A percentile compares a stretch with the other conserved stretches of the same genome.
These are phyloP conservation scores for Diachasmimorpha longicaudata DNA, from an alignment of 1,140 invertebrate species.

Conservation along the genomic window DNA sequence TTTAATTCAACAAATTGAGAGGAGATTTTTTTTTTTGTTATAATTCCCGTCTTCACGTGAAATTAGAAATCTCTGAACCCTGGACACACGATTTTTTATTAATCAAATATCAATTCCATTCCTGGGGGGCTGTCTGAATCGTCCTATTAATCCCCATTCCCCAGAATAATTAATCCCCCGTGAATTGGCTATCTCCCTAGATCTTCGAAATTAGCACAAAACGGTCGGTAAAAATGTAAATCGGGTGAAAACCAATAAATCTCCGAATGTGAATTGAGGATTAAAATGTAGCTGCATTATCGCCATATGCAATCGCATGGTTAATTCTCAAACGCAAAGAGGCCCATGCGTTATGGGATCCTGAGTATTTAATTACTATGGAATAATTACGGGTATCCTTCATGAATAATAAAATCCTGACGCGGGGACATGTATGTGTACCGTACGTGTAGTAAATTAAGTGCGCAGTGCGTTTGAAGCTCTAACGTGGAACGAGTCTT, in stretches of 20 bases:
- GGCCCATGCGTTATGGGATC: not conserved
- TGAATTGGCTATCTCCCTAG: not conserved
- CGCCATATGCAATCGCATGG: not conserved
- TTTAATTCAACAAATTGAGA: too few species aligned
- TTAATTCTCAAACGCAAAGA: not conserved
- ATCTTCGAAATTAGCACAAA: not conserved
- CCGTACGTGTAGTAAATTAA: not conserved
- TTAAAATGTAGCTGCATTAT: not conserved
- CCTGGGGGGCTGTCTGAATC: too few species aligned
- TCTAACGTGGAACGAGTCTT: not conserved
- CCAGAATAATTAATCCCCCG: not conserved
- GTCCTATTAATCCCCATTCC: too few species aligned
- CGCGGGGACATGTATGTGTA: not conserved
- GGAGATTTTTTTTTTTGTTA: too few species aligned
- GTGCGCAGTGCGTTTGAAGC: not conserved
- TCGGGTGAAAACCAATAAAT: not conserved
- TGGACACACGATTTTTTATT: too few species aligned
- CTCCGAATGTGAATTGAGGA: not conserved
- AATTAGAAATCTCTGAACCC: too few species aligned
- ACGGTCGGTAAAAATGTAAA: not conserved
- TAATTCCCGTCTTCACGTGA: too few species aligned
- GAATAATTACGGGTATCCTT: conserved; percentile 8
- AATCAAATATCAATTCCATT: too few species aligned
- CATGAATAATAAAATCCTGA: conserved; percentile 3
- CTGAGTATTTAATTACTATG: not conserved